phyloP scores from a whole-genome alignment of 2,113 vertebrate genomes.

The Pelvicachromis taeniatus region DNA sequence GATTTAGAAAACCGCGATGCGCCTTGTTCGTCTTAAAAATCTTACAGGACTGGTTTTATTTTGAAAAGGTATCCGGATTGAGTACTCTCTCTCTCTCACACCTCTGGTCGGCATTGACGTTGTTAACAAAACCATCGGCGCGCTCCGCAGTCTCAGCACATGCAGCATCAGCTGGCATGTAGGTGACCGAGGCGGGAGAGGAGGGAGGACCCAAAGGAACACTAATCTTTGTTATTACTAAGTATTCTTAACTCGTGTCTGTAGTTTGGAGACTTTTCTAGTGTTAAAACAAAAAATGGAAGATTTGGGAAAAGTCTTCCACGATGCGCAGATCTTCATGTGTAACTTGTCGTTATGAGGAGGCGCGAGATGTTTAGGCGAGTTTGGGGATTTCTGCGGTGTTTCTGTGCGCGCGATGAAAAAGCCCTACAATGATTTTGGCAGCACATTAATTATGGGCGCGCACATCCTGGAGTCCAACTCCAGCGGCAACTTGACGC shows the following conservation, averaged over 20 bases:
- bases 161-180: background rate
- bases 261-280: background rate
- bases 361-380: conserved; percentile 9
- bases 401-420: background rate
- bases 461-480: conserved; percentile 65
- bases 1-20: accelerated
- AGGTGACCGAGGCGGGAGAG: background rate
- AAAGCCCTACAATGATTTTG: conserved; percentile 16
- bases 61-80: conserved; percentile 21
- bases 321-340: background rate
- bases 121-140: conserved; percentile 18
- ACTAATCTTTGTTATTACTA: background rate
- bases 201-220: background rate
- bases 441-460: conserved; percentile 40
- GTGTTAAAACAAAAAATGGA: conserved; percentile 15
- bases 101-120: background rate
- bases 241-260: background rate
- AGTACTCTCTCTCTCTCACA: background rate
- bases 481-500: conserved; percentile 66
- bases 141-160: conserved; percentile 6
- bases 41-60: background rate
- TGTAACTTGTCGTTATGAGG: conserved; percentile 11
- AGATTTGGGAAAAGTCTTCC: background rate
- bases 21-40: background rate
- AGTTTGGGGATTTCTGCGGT: background rate